A percentile compares a stretch with the other conserved stretches of the same genome.
Conservation (phyloP, 2,888 invertebrate species). For the Lasius platythorax region DNA sequence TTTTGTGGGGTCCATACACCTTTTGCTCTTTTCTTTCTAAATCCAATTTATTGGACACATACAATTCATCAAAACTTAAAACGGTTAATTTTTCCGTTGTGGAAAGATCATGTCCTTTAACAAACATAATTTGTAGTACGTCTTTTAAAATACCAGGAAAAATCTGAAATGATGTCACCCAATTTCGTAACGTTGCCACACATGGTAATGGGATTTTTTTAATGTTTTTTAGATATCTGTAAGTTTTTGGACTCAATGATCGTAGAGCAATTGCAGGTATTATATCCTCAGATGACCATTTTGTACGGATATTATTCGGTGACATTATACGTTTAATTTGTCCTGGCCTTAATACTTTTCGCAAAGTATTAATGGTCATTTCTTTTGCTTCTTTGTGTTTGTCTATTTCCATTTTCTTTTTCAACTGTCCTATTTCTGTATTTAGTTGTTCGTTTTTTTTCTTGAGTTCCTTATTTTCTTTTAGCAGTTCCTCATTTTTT, state of each 20-base stretch:
- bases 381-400: background rate
- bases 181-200: background rate
- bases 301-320: background rate
- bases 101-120: background rate
- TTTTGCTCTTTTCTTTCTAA: background rate
- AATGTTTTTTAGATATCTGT: background rate
- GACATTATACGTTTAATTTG: background rate
- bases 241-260: background rate
- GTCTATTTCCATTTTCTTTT: background rate
- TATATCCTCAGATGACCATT: background rate
- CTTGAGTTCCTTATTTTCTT: too few relatives aligned
- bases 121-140: background rate
- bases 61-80: conserved; percentile 8
- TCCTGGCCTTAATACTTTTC: background rate
- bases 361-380: background rate
- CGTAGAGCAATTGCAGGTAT: background rate
- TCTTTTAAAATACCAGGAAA: background rate
- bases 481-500: too few relatives aligned
- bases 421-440: background rate
- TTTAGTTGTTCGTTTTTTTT: background rate
- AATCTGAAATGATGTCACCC: background rate
- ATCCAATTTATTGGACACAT: background rate
- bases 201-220: background rate
- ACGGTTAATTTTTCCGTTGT: background rate
- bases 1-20: conserved; percentile 3